A percentile compares a stretch with the other conserved stretches of the same genome.
phyloP scores from a whole-genome alignment of 2,797 vertebrate species.

The Sebastes elongatus region DNA sequence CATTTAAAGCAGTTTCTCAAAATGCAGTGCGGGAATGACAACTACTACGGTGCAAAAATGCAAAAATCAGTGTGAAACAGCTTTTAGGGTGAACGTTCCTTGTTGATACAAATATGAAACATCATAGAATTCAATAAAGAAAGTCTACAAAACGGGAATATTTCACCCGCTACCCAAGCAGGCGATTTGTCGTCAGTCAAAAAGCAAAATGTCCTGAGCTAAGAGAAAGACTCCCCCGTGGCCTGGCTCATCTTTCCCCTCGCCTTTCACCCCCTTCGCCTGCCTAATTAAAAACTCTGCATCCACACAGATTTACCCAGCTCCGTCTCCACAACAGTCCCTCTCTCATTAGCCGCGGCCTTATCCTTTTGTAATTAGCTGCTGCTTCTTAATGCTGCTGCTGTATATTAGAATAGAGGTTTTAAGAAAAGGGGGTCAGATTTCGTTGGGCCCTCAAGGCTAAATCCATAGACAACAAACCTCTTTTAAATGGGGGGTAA shows the following conservation, averaged over 20 bases:
- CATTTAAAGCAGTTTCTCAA: background rate
- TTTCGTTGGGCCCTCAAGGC: constrained; percentile 53
- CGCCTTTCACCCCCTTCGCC: background rate
- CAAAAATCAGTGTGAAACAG: too few species aligned
- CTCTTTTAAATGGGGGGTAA: constrained; percentile 41
- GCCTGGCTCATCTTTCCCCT: constrained; percentile 10
- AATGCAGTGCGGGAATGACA: too few species aligned
- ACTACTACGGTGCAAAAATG: too few species aligned
- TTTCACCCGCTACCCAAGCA: background rate
- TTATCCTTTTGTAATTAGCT: constrained; percentile 70
- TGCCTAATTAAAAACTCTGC: constrained; percentile 64
- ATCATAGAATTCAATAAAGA: background rate
- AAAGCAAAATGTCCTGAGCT: constrained; percentile 10
- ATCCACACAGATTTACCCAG: constrained; percentile 43
- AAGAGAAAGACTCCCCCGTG: constrained; percentile 31
- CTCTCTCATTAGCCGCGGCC: constrained; percentile 53
- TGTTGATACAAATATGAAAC: background rate
- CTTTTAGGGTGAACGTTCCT: background rate
- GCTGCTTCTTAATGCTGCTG: constrained; percentile 44
- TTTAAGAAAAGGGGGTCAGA: constrained; percentile 48
- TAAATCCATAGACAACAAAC: constrained; percentile 65
- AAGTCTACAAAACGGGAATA: background rate
- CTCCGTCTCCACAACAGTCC: constrained; percentile 16
- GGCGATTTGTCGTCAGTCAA: constrained; percentile 32
- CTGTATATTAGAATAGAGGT: constrained; percentile 23